Evolutionary conservation across 2,113 vertebrate species (phyloP).

Genomic region (Corythoichthys intestinalis): DNA sequence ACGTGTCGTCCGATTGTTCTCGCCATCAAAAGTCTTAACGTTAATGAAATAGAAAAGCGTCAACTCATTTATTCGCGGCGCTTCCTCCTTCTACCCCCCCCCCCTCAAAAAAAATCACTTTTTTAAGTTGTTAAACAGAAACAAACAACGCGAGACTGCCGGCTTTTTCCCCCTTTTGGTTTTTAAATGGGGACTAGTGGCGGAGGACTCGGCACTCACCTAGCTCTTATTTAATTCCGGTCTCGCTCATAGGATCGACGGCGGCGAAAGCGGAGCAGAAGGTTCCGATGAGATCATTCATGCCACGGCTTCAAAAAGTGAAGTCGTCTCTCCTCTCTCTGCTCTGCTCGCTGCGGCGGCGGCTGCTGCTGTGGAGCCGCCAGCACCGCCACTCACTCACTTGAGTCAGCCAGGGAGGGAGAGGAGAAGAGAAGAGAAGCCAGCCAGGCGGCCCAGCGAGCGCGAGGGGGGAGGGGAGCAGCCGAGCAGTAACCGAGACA

Average conservation of each 20-base stretch:
- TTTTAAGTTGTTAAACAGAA: constrained; percentile 35
- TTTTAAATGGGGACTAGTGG: neutral
- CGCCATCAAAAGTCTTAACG: neutral
- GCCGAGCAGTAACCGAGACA: neutral
- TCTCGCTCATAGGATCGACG: constrained; percentile 71
- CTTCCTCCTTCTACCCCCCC: constrained; percentile 55
- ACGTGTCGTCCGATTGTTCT: neutral
- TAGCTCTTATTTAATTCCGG: constrained; percentile 64
- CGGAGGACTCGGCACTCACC: constrained; percentile 49
- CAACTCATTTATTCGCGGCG: constrained; percentile 54
- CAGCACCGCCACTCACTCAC: neutral
- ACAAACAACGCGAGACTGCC: constrained; percentile 10
- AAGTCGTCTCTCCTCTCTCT: constrained; percentile 34
- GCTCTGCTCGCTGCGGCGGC: constrained; percentile 3
- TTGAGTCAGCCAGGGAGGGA: constrained; percentile 26
- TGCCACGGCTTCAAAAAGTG: constrained; percentile 72
- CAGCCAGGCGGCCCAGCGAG: constrained; percentile 2
- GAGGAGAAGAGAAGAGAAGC: neutral
- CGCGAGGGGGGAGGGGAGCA: constrained; percentile 51
- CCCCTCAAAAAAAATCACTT: constrained; percentile 11
- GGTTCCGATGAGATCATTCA: constrained; percentile 73
- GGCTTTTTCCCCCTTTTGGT: neutral
- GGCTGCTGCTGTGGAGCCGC: constrained; percentile 48
- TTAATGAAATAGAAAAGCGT: constrained; percentile 35
- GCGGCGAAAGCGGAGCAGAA: constrained; percentile 60